Evolutionary conservation across 2,113 vertebrate species (phyloP), one percentile per base, ranked within the genome.

Genomic region (Spermophilus dauricus): DNA sequence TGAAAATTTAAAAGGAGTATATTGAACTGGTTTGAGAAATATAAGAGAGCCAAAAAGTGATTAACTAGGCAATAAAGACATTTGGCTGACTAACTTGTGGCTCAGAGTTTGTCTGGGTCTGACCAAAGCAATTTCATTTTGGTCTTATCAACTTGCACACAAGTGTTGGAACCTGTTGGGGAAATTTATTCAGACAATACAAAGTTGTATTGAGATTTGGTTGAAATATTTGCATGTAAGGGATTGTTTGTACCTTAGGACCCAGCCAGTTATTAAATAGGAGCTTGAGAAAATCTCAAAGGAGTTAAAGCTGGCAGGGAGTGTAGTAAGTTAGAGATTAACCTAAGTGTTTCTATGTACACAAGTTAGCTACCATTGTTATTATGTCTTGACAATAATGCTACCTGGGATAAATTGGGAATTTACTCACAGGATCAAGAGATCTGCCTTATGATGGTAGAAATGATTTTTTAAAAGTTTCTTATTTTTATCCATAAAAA

Each of bases 1-100:
- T 69, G 69, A 51, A 96, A 92, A 85, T 53, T 32, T 94, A 17
- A 81, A 94, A 77, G 39, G 73, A 39, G 9, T 81, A 42, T 73
- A 69, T 37, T 65, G 34, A 20, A 4, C 4, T 58, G 73, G 32
- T 32, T 73, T 91, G 77, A 85, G 77, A 89, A 78, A 67, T 53
- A 58, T 11, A 69, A 78, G 61, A 17, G 14, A 72, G n/a, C 16
- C 42, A 45, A 51, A 76, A 65, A n/a, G 16, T 45, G 58, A 48
- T n/a, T 90, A 86, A 9, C 20, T 90, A 42, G 53, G 17, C 72
- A 58, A 65, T 84, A 72, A 56, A 63, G n/a, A n/a, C 8, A 58
- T 32, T 56, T 9, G 45, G 30, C 80, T 42, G 77, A 76, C 20
- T 63, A 28, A 83, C 12, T 34, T 45, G 39, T 17, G 13, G 5